These are phyloP conservation scores for Microctonus hyperodae DNA, from an alignment of 2,888 invertebrate species.

Conservation along the genomic window DNA sequence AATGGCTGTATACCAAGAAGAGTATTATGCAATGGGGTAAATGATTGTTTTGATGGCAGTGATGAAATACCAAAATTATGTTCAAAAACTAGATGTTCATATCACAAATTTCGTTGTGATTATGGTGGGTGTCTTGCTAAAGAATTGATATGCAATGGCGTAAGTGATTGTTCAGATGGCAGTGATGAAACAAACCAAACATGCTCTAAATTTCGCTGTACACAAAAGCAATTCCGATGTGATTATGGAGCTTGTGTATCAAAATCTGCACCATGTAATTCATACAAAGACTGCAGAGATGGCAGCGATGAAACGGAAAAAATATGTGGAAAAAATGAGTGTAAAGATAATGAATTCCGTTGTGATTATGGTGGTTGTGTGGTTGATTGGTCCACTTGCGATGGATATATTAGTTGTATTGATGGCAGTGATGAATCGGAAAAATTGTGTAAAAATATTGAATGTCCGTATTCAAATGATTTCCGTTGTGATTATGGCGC, in stretches of 20 bases:
- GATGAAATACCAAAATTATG: not conserved
- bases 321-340: not conserved
- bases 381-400: not conserved
- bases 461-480: not conserved
- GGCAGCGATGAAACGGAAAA: not conserved
- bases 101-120: not conserved
- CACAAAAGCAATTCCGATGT: not conserved
- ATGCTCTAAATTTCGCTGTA: not conserved
- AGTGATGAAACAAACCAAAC: not conserved
- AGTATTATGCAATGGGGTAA: not conserved
- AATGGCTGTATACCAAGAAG: not conserved
- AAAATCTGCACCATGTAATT: not conserved
- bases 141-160: not conserved
- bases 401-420: not conserved
- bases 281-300: not conserved
- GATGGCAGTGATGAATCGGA: constrained; percentile 1
- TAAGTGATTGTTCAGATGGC: not conserved
- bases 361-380: not conserved
- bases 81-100: not conserved
- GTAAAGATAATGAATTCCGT: not conserved
- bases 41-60: not conserved
- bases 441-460: not conserved
- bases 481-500: not conserved
- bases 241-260: not conserved
- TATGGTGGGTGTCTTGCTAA: not conserved